Evolutionary conservation across 1,140 invertebrate species (phyloP).

Genomic region (Schlechtendalia chinensis): DNA sequence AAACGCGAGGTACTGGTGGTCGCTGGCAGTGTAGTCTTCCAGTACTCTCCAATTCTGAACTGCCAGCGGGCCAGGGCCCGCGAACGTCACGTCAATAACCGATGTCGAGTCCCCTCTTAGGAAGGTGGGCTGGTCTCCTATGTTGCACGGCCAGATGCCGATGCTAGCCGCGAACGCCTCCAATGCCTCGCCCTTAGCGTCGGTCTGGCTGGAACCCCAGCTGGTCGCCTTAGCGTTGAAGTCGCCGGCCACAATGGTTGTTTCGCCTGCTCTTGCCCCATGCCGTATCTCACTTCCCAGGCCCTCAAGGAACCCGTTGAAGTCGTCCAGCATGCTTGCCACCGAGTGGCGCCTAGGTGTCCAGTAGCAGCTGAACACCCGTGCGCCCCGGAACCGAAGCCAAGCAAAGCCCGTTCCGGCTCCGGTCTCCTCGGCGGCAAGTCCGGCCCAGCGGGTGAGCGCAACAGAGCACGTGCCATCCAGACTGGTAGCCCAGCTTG

Average conservation of each 20-base stretch:
- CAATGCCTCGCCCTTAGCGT: background rate
- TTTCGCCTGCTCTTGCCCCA: background rate
- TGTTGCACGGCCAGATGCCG: background rate
- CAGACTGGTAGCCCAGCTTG: no score
- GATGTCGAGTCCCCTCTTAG: background rate
- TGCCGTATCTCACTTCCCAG: background rate
- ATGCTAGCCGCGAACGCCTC: background rate
- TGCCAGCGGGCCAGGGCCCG: background rate
- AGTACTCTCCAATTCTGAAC: background rate
- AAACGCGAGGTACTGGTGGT: background rate
- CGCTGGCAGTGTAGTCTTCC: background rate
- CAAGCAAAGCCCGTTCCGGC: no score
- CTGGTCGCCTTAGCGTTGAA: background rate
- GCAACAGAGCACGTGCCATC: no score
- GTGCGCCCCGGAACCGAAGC: no score
- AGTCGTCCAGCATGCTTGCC: no score
- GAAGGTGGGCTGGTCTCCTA: background rate
- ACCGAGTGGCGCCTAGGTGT: no score
- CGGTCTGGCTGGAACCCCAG: background rate
- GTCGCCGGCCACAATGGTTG: background rate
- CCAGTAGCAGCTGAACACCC: no score
- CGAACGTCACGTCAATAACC: background rate
- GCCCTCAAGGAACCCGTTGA: background rate
- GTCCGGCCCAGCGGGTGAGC: no score
- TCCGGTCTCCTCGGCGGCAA: no score